Base-by-base conservation (phyloP, 2,888 invertebrate genomes). In the Mesorhabditis belari region DNA sequence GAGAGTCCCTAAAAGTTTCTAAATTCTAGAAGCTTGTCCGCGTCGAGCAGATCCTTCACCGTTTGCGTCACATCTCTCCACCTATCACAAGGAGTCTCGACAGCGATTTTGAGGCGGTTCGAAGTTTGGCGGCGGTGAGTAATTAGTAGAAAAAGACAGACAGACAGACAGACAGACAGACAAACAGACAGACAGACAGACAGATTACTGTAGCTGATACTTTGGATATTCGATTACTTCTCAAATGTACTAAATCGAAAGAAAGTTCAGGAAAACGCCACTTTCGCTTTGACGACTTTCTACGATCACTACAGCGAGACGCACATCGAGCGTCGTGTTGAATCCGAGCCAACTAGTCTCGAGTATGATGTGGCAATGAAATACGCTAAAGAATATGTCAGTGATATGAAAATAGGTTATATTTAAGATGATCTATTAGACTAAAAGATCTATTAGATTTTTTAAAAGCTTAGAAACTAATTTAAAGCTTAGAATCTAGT, bases 291-390 rank as follows among this genome's bases (percentile, higher is more conserved):
- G n/a, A 52, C 52, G 2, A 64, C 65, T 35, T 73, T 73, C 62
- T 61, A 61, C 21, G 73, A 73, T 25, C 58, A 61, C 60, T 73
- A 73, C 53, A 64, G 63, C 12, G 59, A 29, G 44, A 65, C 44
- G 44, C 44, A 35, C 44, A 35, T 35, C 44, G 44, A 35, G n/a
- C 12, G 44, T 9, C 12, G 44, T 9, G 44, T 35, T n/a, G 44
- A 35, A 35, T 35, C 44, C 44, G 44, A 35, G 44, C 44, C 44
- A n/a, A 35, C 44, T n/a, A 35, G 44, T n/a, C 44, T 17, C 12
- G 44, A 35, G n/a, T 35, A 35, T n/a, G 44, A 35, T 35, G 12
- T 35, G 44, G 44, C 44, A 9, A 35, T 35, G 44, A 35, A 35
- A 35, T 35, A 1, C n/a, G 44, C 44, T 17, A 35, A 35, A n/a